Base-by-base conservation (phyloP, 2,113 vertebrate species). In the Platysteira castanea region DNA sequence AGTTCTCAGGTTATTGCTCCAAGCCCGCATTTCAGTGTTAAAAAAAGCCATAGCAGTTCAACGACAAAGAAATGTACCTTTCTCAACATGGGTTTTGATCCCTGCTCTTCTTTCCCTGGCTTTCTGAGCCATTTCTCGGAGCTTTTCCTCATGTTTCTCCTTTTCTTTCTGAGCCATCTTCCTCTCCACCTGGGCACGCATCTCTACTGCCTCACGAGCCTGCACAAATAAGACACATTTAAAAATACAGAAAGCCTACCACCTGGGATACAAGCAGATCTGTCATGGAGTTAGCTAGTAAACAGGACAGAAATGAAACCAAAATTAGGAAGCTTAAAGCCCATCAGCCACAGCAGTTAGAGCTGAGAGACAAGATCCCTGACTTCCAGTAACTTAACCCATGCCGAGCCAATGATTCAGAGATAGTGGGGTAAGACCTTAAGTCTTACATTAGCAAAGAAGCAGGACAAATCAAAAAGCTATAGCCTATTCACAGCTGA, bases 141-240 rank as follows among this genome's bases (percentile, higher is more conserved):
- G 99, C 91, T 99, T 99, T 95, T 99, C 99, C 95, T 99, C 99
- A 33, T 99, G 99, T 96, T 99, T 99, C 81, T 99, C 99, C 89
- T 99, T 99, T 96, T 99, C 99, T 54, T 99, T 99, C 94, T 99
- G 99, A 46, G 99, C 99, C 99, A 99, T 99, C 97, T 99, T 99
- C 96, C 99, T 99, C 95, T 99, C 99, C 33, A 99, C 99, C 89
- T 99, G 99, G 37, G 99, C 99, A 94, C 99, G 98, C 99, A 99
- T 99, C 98, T 99, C 99, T 78, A 99, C 99, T 3, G 99, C 99
- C 93, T 99, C 99, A 87, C 99, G 98, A 97, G 99, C 99, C 99
- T 99, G 75, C 84, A 94, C 15, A 73, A 47, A 0, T 15, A 68
- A 65, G 21, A 65, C 23, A 76, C 1, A 6, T n/a, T 89, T 83